These are phyloP conservation scores for Aselliscus stoliczkanus DNA, from an alignment of 2,797 vertebrate genomes.

Conservation along the genomic window DNA sequence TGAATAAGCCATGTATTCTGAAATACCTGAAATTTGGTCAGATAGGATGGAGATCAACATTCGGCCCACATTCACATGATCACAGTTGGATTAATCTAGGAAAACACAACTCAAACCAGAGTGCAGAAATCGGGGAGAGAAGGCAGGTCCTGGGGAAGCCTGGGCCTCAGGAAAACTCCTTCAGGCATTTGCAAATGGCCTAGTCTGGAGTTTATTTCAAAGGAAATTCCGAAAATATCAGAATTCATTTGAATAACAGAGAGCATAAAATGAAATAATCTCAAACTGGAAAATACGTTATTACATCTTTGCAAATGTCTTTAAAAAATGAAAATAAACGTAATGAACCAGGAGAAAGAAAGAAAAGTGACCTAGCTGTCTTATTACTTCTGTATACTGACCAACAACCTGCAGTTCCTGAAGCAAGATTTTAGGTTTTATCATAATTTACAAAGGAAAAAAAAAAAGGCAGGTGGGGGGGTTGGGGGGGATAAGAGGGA, in stretches of 20 bases:
- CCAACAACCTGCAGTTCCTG: neutral
- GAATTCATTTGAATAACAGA: neutral
- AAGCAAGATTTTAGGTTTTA: neutral
- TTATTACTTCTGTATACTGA: neutral
- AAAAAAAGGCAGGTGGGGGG: too few relatives aligned
- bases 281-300: neutral
- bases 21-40: neutral
- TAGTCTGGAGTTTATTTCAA: neutral
- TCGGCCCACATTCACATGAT: neutral
- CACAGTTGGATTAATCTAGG: neutral
- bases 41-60: conserved; percentile 12
- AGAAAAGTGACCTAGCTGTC: neutral
- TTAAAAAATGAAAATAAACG: neutral
- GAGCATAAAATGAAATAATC: neutral
- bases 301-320: neutral
- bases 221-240: neutral
- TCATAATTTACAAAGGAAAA: neutral
- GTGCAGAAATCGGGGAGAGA: neutral
- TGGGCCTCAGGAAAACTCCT: neutral
- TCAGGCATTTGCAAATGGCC: neutral
- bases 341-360: neutral
- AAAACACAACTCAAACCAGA: conserved; percentile 22
- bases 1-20: neutral
- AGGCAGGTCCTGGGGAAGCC: neutral
- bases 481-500: neutral